These are phyloP conservation scores for Okamejei kenojei DNA, from an alignment of 2,797 vertebrate genomes.

Conservation along the genomic window DNA sequence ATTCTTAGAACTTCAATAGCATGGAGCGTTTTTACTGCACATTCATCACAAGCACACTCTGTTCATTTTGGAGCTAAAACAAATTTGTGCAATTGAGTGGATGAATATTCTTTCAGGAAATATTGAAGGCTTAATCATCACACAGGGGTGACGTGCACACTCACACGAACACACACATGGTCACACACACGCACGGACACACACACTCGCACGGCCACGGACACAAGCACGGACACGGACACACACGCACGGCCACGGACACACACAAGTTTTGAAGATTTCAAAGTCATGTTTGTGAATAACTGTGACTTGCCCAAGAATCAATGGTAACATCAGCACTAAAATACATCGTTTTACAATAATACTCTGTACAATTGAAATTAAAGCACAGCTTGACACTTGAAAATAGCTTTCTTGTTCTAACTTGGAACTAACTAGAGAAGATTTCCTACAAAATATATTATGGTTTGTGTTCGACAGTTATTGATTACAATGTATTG, in stretches of 20 bases:
- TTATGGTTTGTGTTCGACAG: not conserved
- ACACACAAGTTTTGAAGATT: not conserved
- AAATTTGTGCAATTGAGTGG: not conserved
- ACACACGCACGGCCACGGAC: too few species aligned
- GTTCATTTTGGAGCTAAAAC: not conserved
- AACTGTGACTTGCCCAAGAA: not conserved
- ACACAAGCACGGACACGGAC: too few species aligned
- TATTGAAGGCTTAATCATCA: too few species aligned
- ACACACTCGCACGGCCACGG: too few species aligned
- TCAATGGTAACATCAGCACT: not conserved
- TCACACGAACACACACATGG: too few species aligned
- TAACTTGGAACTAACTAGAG: not conserved
- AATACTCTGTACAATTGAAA: not conserved
- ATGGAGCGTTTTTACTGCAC: not conserved
- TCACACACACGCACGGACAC: too few species aligned
- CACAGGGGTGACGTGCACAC: too few species aligned
- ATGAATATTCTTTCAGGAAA: too few species aligned
- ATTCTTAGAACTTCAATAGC: not conserved
- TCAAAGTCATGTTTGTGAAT: not conserved
- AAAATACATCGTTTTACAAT: not conserved
- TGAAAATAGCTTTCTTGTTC: not conserved
- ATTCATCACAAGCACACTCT: not conserved
- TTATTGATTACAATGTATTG: not conserved
- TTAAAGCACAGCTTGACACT: not conserved
- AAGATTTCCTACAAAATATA: not conserved